Base-by-base conservation (phyloP, 2,888 invertebrate species). In the Apotomis betuletana region DNA sequence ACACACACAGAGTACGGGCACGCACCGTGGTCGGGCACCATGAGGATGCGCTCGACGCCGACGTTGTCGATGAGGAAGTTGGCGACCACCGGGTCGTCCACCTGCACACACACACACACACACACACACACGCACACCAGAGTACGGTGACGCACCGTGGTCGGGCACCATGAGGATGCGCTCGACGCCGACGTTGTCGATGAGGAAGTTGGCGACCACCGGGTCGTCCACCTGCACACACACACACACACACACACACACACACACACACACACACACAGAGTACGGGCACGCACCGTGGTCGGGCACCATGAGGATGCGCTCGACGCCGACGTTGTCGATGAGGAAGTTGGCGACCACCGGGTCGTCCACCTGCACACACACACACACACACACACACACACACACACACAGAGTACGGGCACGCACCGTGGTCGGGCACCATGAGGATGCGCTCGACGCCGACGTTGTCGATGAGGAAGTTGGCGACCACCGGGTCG, bases 41-140 rank as follows among this genome's bases (percentile, higher is more conserved):
- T 92, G 70, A 98, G 90, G 46, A 97, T 94, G 62, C 94, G 94
- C 90, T 99, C 98, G 65, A 97, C 91, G 60, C 89, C 87, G 9
- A 94, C 80, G 82, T 96, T 96, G 92, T 99, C 98, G 69, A 99
- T 96, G 46, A 99, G 94, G 83, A 95, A 96, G 93, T 99, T 99
- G 78, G 95, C 95, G 1, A 98, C 95, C 12, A 97, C 95, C 0
- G 96, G 95, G 90, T 98, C 96, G 4, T 94, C 87, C 69, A 97
- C 95, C 74, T 15, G 15, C 15, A 15, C 15, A 15, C 15, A 15
- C 15, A 15, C 15, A 15, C 15, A 15, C 15, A 15, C 15, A 15
- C 15, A 15, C 15, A n/a, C n/a, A n/a, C n/a, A n/a, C n/a, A 15
- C 15, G 1, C 15, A 15, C 15, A 15, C 15, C 1, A 15, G 15